Conservation (phyloP, 37 sponge, comb jelly and placozoan species). For the Amphimedon queenslandica region DNA sequence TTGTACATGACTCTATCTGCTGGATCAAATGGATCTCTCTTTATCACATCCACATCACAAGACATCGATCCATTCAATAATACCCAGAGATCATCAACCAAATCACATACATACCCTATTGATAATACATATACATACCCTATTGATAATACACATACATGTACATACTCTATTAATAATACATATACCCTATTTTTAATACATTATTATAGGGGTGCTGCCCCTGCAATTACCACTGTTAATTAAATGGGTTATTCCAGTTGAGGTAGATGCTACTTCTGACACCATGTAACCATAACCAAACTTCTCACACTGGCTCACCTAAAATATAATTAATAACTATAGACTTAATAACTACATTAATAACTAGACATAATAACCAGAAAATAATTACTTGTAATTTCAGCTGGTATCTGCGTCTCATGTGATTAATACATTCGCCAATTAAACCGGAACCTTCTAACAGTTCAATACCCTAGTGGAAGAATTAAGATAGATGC, state of each 20-base stretch:
- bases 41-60: slow-evolving; percentile 45
- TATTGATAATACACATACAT: too few species aligned
- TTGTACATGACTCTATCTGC: slow-evolving; percentile 64
- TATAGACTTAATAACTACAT: too few species aligned
- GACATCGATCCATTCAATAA: slow-evolving; percentile 54
- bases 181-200: not conserved
- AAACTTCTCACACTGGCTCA: slow-evolving; percentile 84
- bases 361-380: not conserved
- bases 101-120: slow-evolving; percentile 67
- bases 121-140: too few species aligned
- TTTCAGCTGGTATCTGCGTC: slow-evolving; percentile 62
- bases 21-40: slow-evolving; percentile 70
- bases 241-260: slow-evolving; percentile 60
- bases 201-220: not conserved
- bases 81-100: slow-evolving; percentile 61
- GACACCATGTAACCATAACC: slow-evolving; percentile 84
- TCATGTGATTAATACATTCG: slow-evolving; percentile 67
- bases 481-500: too few species aligned
- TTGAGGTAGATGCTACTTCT: slow-evolving; percentile 73
- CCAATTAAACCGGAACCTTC: slow-evolving; percentile 63
- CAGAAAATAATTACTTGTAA: slow-evolving; percentile 46
- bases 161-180: too few species aligned
- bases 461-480: slow-evolving; percentile 67
- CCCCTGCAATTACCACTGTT: slow-evolving; percentile 72
- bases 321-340: slow-evolving; percentile 32